Percentiles rank a stretch among this genome's conserved stretches.
phyloP scores from a whole-genome alignment of 2,888 invertebrate species.

The Rhamnusium bicolor region DNA sequence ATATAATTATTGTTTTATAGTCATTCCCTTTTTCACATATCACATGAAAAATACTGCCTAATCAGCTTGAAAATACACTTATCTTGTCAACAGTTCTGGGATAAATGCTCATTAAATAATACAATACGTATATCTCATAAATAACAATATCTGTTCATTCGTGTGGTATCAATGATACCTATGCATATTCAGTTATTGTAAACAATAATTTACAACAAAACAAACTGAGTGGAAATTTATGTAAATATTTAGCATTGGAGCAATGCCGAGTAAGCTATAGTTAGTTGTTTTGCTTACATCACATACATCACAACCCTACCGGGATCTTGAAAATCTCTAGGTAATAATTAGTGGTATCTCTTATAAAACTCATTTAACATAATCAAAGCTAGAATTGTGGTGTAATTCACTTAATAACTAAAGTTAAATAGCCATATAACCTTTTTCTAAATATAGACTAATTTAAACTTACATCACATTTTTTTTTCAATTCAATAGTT shows the following conservation, averaged over 20 bases:
- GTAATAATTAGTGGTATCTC: constrained; percentile 1
- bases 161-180: neutral
- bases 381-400: neutral
- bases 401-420: neutral
- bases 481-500: too few species aligned
- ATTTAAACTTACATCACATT: too few species aligned
- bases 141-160: neutral
- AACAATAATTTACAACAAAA: constrained; percentile 31
- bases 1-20: too few species aligned
- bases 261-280: constrained; percentile 31
- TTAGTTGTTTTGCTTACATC: constrained; percentile 23
- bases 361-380: neutral
- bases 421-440: too few species aligned
- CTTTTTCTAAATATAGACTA: too few species aligned
- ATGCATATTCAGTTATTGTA: constrained; percentile 22
- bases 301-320: constrained; percentile 19
- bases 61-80: too few species aligned
- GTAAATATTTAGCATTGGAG: constrained; percentile 39
- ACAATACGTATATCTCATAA: neutral
- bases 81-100: too few species aligned
- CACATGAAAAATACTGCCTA: too few species aligned
- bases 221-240: constrained; percentile 37
- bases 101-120: neutral
- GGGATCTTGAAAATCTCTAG: constrained; percentile 11
- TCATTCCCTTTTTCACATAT: too few species aligned